A percentile compares a stretch with the other conserved stretches of the same genome.
phyloP scores from a whole-genome alignment of 2,113 vertebrate genomes.

The Labrus mixtus region DNA sequence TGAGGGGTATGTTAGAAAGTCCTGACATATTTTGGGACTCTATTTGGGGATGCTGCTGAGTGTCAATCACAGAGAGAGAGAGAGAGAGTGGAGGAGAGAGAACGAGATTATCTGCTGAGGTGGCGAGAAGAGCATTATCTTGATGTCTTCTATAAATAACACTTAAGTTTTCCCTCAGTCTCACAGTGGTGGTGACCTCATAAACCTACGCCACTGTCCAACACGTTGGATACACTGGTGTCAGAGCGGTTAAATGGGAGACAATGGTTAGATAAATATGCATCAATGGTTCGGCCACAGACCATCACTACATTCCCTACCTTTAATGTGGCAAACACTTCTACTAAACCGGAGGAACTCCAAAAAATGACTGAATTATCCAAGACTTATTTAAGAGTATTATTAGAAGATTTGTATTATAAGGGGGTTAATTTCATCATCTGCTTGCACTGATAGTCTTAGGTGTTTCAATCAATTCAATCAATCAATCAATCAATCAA shows the following conservation, averaged over 20 bases:
- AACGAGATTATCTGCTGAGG: conserved; percentile 29
- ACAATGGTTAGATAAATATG: conserved; percentile 66
- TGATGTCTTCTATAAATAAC: conserved; percentile 12
- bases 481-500: too few relatives aligned
- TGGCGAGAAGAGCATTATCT: conserved; percentile 11
- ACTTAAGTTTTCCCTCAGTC: conserved; percentile 28
- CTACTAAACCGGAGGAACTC: conserved; percentile 40
- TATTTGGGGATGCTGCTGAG: conserved; percentile 38
- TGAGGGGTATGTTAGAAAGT: conserved; percentile 26
- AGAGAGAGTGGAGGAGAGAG: conserved; percentile 1
- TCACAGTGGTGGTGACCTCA: conserved; percentile 60
- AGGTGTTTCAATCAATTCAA: too few relatives aligned
- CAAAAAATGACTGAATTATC: conserved; percentile 27
- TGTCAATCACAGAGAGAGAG: conserved; percentile 17
- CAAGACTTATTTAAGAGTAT: neutral
- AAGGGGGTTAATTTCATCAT: conserved; percentile 14
- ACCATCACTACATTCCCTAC: conserved; percentile 37
- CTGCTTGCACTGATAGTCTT: conserved; percentile 36
- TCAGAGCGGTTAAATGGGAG: conserved; percentile 55
- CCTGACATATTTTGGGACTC: conserved; percentile 57
- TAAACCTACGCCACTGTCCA: conserved; percentile 57
- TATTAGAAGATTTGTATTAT: neutral
- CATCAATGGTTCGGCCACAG: conserved; percentile 62
- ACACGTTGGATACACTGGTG: conserved; percentile 39
- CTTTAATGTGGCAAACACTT: conserved; percentile 45